Percentiles rank a stretch among this genome's conserved stretches.
These are phyloP conservation scores for Callaeas wilsoni DNA, from an alignment of 2,113 vertebrate genomes.

Conservation along the genomic window DNA sequence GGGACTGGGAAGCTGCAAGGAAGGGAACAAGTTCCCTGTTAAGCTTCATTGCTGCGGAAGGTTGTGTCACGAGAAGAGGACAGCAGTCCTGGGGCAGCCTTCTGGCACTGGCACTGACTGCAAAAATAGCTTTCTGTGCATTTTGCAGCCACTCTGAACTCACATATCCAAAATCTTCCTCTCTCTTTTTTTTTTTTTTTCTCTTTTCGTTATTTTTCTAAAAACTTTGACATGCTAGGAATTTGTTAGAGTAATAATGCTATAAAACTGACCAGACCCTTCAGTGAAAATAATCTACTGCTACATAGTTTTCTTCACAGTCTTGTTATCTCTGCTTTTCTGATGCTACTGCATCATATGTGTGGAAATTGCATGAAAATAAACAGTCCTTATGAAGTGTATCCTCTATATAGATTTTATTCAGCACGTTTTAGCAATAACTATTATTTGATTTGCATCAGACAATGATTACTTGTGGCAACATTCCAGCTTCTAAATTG, in stretches of 20 bases:
- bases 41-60: background rate
- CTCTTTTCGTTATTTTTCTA: background rate
- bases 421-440: background rate
- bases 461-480: background rate
- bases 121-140: background rate
- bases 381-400: background rate
- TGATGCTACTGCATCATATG: background rate
- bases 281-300: background rate
- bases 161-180: background rate
- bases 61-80: background rate
- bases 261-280: background rate
- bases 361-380: background rate
- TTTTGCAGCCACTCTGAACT: background rate
- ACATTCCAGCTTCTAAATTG: background rate
- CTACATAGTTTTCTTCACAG: background rate
- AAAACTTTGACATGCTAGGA: background rate
- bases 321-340: background rate
- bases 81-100: background rate
- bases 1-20: background rate
- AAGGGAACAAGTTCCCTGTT: background rate
- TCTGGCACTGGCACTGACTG: background rate
- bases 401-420: background rate
- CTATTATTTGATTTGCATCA: constrained; percentile 1
- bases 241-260: background rate
- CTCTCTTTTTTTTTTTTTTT: accelerated